Evolutionary conservation across 2,888 invertebrate genomes (phyloP).

Genomic region (Eupithecia subfuscata): DNA sequence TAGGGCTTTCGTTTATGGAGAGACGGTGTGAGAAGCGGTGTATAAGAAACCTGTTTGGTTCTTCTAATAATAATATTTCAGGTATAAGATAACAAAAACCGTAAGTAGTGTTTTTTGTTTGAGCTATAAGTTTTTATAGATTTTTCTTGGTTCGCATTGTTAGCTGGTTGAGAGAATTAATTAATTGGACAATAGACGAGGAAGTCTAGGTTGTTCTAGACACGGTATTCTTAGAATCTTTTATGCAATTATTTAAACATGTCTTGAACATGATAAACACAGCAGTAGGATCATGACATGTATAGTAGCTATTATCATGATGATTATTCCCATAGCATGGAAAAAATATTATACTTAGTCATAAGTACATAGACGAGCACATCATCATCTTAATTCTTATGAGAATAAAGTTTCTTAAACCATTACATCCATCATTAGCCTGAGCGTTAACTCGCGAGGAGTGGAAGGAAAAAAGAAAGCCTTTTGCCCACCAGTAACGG

Average conservation of each 20-base stretch:
- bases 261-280: neutral
- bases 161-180: slow-evolving; percentile 25
- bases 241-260: neutral
- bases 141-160: slow-evolving; percentile 28
- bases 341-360: neutral
- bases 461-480: too few species aligned
- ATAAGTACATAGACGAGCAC: too few species aligned
- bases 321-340: neutral
- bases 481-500: too few species aligned
- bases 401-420: too few species aligned
- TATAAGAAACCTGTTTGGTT: neutral
- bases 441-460: too few species aligned
- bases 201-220: slow-evolving; percentile 20
- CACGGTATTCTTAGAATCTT: slow-evolving; percentile 19
- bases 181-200: slow-evolving; percentile 30
- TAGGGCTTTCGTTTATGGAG: neutral
- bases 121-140: neutral
- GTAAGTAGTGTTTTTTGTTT: neutral
- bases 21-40: neutral
- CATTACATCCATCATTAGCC: too few species aligned
- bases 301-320: neutral
- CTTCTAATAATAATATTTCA: neutral
- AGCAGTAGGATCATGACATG: neutral
- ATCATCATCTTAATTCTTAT: too few species aligned
- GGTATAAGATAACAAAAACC: neutral